Evolutionary conservation across 2,113 vertebrate species (phyloP), one percentile per base, ranked within the genome.

Genomic region (Casuarius casuarius): DNA sequence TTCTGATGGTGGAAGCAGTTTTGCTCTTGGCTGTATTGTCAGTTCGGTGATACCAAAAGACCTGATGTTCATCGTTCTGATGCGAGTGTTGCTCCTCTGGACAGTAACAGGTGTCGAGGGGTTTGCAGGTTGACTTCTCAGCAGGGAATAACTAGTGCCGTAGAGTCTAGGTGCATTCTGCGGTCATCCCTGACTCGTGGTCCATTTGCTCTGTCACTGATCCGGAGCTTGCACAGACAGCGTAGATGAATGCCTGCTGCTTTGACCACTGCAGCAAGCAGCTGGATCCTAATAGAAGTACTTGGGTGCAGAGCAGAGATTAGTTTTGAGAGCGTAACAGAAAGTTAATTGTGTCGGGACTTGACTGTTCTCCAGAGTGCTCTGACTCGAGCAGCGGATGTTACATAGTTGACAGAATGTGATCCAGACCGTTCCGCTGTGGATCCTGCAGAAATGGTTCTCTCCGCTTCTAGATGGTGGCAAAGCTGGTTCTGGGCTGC

Each of bases 131-230:
- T 42, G 70, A 63, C 48, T 42, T 56, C 63, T 28, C 35, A 5
- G 58, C 58, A 10, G 66, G 78, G 38, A 83, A 78, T 16, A 44
- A 31, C 40, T 40, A 6, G 20, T 62, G 56, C 29, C 14, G 15
- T 9, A 1, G 48, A 15, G 44, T 9, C 38, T 2, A 5, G n/a
- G 15, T 56, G 33, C 20, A 1, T 26, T 14, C 48, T 1, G 1
- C 63, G 70, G 33, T 40, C 58, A 17, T 33, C 84, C 63, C 42
- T 10, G 56, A 42, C 56, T 62, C 71, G 7, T 13, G 76, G 76
- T 87, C 72, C 35, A 2, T 83, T 49, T 33, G 31, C 58, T 72
- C 13, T 52, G 78, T 44, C 56, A 8, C 49, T 26, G 76, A 42
- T 42, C n/a, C 76, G 5, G 56, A 70, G 62, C 48, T 31, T 9